A percentile compares a stretch with the other conserved stretches of the same genome.
These are phyloP conservation scores for Neuroterus valhalla DNA, from an alignment of 1,140 invertebrate genomes.

Conservation along the genomic window DNA sequence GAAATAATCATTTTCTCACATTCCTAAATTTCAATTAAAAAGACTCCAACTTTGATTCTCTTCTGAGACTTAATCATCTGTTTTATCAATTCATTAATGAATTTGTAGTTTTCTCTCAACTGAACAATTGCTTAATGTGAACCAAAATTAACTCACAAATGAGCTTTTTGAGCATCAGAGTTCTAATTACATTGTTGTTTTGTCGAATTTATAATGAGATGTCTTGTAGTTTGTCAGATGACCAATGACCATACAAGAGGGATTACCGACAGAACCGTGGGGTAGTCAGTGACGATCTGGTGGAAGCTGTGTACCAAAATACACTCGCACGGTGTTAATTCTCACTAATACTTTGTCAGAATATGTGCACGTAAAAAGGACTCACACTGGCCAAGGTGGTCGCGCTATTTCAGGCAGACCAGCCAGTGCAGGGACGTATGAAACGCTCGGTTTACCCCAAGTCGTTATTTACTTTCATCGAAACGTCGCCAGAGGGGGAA, in stretches of 20 bases:
- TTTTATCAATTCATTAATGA: too few relatives aligned
- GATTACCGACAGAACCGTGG: constrained; percentile 26
- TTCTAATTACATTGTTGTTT: too few relatives aligned
- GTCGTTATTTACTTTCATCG: constrained; percentile 40
- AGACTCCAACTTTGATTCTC: too few relatives aligned
- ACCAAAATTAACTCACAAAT: too few relatives aligned
- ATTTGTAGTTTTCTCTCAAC: too few relatives aligned
- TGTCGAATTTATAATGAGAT: too few relatives aligned
- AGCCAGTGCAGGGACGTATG: constrained; percentile 64
- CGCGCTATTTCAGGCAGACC: constrained; percentile 69
- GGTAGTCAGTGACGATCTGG: constrained; percentile 55
- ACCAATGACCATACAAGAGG: background rate
- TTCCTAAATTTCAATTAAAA: too few relatives aligned
- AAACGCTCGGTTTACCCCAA: constrained; percentile 48
- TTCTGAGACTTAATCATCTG: too few relatives aligned
- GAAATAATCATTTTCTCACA: too few relatives aligned
- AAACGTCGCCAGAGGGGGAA: background rate
- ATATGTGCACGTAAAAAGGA: constrained; percentile 54
- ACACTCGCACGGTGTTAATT: constrained; percentile 64
- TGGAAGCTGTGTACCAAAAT: constrained; percentile 68
- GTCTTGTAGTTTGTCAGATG: background rate
- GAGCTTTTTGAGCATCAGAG: too few relatives aligned
- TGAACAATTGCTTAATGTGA: too few relatives aligned
- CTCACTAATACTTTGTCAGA: constrained; percentile 53
- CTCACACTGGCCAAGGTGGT: constrained; percentile 59